Conservation (phyloP, 2,888 invertebrate genomes). For the Fragum whitleyi region DNA sequence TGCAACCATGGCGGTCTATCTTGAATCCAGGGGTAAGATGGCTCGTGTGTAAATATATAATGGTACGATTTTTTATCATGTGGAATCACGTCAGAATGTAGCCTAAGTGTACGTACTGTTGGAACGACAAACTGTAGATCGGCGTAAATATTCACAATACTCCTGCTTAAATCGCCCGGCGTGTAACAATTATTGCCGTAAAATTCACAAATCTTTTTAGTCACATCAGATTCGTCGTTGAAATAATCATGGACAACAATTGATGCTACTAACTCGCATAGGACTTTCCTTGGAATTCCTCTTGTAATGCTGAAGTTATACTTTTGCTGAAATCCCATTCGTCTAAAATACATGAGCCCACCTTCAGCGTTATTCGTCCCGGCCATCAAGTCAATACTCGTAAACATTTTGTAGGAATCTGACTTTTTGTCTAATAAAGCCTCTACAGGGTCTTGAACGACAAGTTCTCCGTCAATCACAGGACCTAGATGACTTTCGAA, state of each 20-base stretch:
- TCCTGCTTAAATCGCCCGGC: slow-evolving; percentile 40
- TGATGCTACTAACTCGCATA: slow-evolving; percentile 59
- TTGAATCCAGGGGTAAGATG: slow-evolving; percentile 89
- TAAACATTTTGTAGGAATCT: slow-evolving; percentile 51
- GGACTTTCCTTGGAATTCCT: slow-evolving; percentile 48
- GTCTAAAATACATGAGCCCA: slow-evolving; percentile 61
- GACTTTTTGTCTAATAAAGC: slow-evolving; percentile 43
- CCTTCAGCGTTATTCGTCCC: slow-evolving; percentile 69
- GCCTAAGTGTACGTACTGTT: slow-evolving; percentile 86
- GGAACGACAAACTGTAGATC: slow-evolving; percentile 60
- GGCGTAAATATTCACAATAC: slow-evolving; percentile 50
- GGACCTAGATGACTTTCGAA: slow-evolving; percentile 54
- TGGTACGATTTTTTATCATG: slow-evolving; percentile 91
- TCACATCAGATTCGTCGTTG: slow-evolving; percentile 29
- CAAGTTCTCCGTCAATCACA: slow-evolving; percentile 60
- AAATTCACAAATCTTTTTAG: slow-evolving; percentile 47
- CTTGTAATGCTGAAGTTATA: slow-evolving; percentile 51
- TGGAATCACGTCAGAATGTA: slow-evolving; percentile 89
- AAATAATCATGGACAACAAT: slow-evolving; percentile 45
- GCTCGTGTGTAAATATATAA: slow-evolving; percentile 94
- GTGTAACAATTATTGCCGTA: slow-evolving; percentile 41
- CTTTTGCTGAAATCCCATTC: slow-evolving; percentile 42
- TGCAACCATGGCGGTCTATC: slow-evolving; percentile 95
- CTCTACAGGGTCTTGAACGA: slow-evolving; percentile 41
- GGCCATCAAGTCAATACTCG: slow-evolving; percentile 62